phyloP scores from a whole-genome alignment of 2,888 invertebrate species.

The Sarcophaga subvicina region DNA sequence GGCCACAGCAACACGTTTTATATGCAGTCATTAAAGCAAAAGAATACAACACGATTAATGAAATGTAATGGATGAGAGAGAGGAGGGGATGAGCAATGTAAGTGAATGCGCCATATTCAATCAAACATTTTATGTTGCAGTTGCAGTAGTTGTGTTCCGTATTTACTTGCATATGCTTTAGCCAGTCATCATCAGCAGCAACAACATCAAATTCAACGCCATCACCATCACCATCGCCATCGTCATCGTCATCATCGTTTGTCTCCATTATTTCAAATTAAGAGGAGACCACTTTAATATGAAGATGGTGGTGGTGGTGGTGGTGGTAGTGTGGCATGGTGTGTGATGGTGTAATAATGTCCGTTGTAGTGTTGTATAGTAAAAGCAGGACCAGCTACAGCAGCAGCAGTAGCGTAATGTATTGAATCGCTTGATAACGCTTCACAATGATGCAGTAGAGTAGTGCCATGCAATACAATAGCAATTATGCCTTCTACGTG shows the following conservation, averaged over 20 bases:
- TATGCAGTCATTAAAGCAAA: slow-evolving; percentile 62
- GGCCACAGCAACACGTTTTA: slow-evolving; percentile 56
- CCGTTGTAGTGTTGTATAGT: too few relatives aligned
- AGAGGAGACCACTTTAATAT: slow-evolving; percentile 56
- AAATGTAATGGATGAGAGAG: too few relatives aligned
- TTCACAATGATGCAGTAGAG: neutral
- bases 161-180: too few relatives aligned
- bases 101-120: slow-evolving; percentile 50
- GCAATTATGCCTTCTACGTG: slow-evolving; percentile 67
- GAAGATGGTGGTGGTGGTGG: slow-evolving; percentile 41
- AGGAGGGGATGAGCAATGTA: slow-evolving; percentile 15
- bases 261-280: slow-evolving; percentile 59
- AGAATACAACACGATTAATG: neutral
- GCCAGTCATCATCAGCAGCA: too few relatives aligned
- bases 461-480: slow-evolving; percentile 43
- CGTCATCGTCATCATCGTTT: too few relatives aligned
- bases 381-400: neutral
- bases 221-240: too few relatives aligned
- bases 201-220: too few relatives aligned
- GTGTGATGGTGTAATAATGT: too few relatives aligned
- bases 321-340: too few relatives aligned
- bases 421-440: slow-evolving; percentile 8
- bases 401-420: neutral
- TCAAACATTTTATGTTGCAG: slow-evolving; percentile 41
- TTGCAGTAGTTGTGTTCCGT: too few relatives aligned